Evolutionary conservation across 2,888 invertebrate genomes (phyloP), one percentile per base, ranked within the genome.

Genomic region (Campopleginae sp.): DNA sequence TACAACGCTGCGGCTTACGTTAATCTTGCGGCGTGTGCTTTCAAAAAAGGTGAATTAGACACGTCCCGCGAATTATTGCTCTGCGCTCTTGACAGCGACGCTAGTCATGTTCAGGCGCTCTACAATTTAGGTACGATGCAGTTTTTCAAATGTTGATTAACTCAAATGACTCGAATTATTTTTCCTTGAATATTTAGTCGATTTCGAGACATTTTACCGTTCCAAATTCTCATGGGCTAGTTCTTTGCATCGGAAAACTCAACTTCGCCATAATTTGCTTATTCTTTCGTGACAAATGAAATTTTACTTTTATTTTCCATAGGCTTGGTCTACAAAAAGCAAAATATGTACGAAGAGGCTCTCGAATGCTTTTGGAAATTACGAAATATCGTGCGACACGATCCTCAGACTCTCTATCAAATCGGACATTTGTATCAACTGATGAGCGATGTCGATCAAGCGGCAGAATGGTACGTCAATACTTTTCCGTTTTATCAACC

Each of bases 1-100:
- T 97, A 97, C 89, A 98, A 97, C 93, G 96, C 98, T 0, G 96
- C 96, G 90, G 98, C 98, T 7, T 96, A 97, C 90, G 97, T 98
- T 3, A 98, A 98, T 94, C 95, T 97, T 90, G 97, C 98, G 7
- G 97, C 98, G 89, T 97, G 97, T 89, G 95, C 96, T 84, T 96
- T 96, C 91, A 95, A 95, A 61, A 96, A 95, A 90, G 95, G 95
- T 33, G 96, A 97, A 86, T 94, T 95, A 65, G 96, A 96, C 85
- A 95, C 96, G 89, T 97, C 98, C 0, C 95, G 96, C 85, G 96
- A 96, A 88, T 96, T 96, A 90, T 96, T 97, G 89, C 95, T 96
- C 79, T 96, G 96, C 87, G 98, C 98, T 0, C 93, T 98, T 54
- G 96, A 96, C 88, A 96, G 96, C 90, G 97, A 98, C 90, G 96